Base-by-base conservation (phyloP, 2,797 vertebrate species). In the Synanceia verrucosa region DNA sequence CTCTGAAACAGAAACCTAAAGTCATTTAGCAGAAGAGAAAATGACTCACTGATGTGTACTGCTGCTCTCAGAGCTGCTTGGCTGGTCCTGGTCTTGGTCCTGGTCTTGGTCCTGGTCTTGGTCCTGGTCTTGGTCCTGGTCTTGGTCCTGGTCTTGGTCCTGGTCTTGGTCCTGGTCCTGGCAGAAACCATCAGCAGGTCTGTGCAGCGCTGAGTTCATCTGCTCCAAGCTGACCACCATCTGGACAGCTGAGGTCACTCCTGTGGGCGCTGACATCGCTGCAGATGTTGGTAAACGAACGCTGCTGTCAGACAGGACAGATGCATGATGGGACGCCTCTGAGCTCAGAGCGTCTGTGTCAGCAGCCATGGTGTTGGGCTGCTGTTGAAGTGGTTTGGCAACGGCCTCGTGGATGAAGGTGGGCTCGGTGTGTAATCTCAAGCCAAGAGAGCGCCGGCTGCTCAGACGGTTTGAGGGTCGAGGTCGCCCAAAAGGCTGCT, bases 41-140 rank as follows among this genome's bases (percentile, higher is more conserved):
- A 23, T 3, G 4, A 85, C 91, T 87, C 66, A 91, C 90, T 34
- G 69, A 4, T 71, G 61, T 2, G 51, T 18, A 1, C 8, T 2
- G 47, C n/a, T 36, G 44, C 33, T 65, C 46, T 72, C 55, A 7
- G 46, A 3, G 24, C 24, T 7, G 23, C 14, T 18, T 26, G 14
- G 24, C 47, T 29, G 47, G 16, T 5, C 4, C 7, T 21, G 8
- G n/a, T n/a, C n/a, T n/a, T n/a, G n/a, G n/a, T n/a, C n/a, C n/a
- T n/a, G n/a, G n/a, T n/a, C n/a, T n/a, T n/a, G n/a, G n/a, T n/a
- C n/a, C n/a, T n/a, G n/a, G n/a, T n/a, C n/a, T n/a, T n/a, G n/a
- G n/a, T n/a, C n/a, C n/a, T n/a, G n/a, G n/a, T n/a, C n/a, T n/a
- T n/a, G n/a, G n/a, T n/a, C n/a, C n/a, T n/a, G n/a, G n/a, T n/a